Percentiles rank a stretch among this genome's conserved stretches.
These are phyloP conservation scores for Turritopsis dohrnii DNA, from an alignment of 30 jellyfish, hydroid and myxozoan species.

Conservation along the genomic window DNA sequence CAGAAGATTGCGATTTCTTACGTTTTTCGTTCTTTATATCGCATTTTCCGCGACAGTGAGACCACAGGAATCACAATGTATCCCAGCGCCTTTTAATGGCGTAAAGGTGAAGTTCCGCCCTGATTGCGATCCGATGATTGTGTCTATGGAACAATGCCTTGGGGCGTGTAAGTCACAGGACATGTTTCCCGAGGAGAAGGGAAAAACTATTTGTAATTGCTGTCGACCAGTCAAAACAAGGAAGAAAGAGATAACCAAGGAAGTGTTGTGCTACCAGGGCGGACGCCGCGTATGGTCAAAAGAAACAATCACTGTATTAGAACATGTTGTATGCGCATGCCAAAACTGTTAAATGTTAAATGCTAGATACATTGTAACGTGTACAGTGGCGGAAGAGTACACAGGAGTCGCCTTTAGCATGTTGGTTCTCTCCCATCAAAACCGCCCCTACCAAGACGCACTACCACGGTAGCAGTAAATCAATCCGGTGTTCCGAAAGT, in stretches of 20 bases:
- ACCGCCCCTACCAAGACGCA: too few relatives aligned
- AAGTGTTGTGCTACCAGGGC: neutral
- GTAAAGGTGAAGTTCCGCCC: neutral
- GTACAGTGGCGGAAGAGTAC: too few relatives aligned
- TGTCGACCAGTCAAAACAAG: constrained; percentile 20
- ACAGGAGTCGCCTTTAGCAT: neutral
- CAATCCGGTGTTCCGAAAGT: neutral
- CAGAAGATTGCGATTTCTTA: neutral
- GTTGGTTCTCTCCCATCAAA: too few relatives aligned
- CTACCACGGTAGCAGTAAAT: neutral
- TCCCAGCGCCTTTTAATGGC: neutral
- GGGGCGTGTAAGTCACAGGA: constrained; percentile 26
- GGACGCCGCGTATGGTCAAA: neutral
- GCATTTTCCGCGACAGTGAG: constrained; percentile 4
- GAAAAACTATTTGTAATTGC: constrained; percentile 17
- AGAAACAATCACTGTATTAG: neutral
- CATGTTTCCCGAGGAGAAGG: constrained; percentile 8
- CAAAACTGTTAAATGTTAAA: neutral
- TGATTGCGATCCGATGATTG: constrained; percentile 2
- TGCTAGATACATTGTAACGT: too few relatives aligned
- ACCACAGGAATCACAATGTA: constrained; percentile 18
- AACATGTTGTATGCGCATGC: constrained; percentile 22
- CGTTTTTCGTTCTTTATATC: constrained; percentile 1
- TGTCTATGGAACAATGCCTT: constrained; percentile 20
- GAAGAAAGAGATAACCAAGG: neutral